Conservation (phyloP, 92 coral and sea anemone species). For the Parazoanthus darwini region DNA sequence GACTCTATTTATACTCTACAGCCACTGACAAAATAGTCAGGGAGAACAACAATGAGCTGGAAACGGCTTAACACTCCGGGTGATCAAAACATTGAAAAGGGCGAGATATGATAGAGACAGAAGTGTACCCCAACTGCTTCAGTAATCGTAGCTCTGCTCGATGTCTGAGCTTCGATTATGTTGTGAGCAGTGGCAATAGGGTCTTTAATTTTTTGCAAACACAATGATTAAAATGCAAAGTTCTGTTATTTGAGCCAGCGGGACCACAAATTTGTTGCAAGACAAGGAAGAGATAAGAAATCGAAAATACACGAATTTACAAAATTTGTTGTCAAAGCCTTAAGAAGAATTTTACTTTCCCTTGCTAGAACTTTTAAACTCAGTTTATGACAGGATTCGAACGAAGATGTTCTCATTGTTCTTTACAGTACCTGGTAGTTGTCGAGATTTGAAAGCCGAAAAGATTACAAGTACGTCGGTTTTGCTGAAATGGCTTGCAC, state of each 20-base stretch:
- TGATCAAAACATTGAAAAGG: not conserved
- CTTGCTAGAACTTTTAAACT: not conserved
- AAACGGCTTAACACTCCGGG: not conserved
- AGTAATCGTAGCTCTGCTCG: not conserved
- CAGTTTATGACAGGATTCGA: not conserved
- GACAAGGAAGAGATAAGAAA: not conserved
- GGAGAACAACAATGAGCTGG: too few species aligned
- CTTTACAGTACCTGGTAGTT: constrained; percentile 74
- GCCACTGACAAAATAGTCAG: not conserved
- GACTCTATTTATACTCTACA: not conserved
- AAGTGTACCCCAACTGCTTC: too few species aligned
- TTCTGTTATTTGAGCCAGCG: not conserved
- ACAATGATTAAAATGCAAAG: not conserved
- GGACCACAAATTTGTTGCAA: not conserved
- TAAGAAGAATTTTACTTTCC: not conserved
- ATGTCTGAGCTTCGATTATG: not conserved
- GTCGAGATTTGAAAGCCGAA: constrained; percentile 53
- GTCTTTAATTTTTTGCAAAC: not conserved
- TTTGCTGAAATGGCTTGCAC: constrained; percentile 70
- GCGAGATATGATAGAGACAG: not conserved
- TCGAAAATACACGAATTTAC: not conserved
- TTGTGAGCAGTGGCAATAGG: not conserved
- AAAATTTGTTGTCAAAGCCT: too few species aligned
- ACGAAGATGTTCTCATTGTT: not conserved
- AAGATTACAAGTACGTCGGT: constrained; percentile 59